phyloP scores from a whole-genome alignment of 2,888 invertebrate species.

The Osmoderma eremita region DNA sequence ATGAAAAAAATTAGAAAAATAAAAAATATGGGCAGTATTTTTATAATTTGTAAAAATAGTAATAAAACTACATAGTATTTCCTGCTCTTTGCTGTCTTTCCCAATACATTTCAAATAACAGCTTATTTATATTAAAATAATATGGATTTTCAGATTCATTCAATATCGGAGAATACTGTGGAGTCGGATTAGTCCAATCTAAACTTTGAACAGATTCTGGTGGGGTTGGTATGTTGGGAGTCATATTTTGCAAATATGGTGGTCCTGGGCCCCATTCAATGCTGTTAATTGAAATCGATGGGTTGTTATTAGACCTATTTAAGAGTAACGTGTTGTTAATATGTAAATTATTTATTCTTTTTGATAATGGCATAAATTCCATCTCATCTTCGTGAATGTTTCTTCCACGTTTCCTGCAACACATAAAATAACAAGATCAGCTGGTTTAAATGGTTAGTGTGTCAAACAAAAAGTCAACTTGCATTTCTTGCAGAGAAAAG shows the following conservation, averaged over 20 bases:
- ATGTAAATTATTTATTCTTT: constrained; percentile 90
- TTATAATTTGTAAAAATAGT: constrained; percentile 10
- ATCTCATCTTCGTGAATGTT: constrained; percentile 75
- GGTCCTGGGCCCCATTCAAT: constrained; percentile 59
- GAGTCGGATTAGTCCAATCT: constrained; percentile 56
- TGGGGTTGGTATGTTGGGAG: constrained; percentile 55
- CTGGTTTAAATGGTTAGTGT: constrained; percentile 33
- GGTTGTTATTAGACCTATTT: constrained; percentile 50
- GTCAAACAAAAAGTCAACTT: constrained; percentile 24
- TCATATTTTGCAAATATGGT: constrained; percentile 48
- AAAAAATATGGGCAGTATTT: constrained; percentile 38
- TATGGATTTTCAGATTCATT: constrained; percentile 82
- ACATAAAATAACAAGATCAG: constrained; percentile 41
- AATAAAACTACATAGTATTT: constrained; percentile 52
- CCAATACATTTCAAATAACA: constrained; percentile 85
- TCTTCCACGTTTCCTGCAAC: constrained; percentile 78
- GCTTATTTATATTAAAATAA: constrained; percentile 86
- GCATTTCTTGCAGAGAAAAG: not conserved
- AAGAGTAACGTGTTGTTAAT: constrained; percentile 70
- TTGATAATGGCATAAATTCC: constrained; percentile 89
- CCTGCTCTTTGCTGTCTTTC: constrained; percentile 78
- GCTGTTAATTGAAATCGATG: constrained; percentile 40
- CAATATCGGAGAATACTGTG: constrained; percentile 80
- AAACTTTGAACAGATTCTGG: constrained; percentile 57
- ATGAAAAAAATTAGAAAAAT: constrained; percentile 38